Percentiles rank a stretch among this genome's conserved stretches.
Evolutionary conservation across 2,888 invertebrate genomes (phyloP).

Genomic region (Polylopha cassiicola): DNA sequence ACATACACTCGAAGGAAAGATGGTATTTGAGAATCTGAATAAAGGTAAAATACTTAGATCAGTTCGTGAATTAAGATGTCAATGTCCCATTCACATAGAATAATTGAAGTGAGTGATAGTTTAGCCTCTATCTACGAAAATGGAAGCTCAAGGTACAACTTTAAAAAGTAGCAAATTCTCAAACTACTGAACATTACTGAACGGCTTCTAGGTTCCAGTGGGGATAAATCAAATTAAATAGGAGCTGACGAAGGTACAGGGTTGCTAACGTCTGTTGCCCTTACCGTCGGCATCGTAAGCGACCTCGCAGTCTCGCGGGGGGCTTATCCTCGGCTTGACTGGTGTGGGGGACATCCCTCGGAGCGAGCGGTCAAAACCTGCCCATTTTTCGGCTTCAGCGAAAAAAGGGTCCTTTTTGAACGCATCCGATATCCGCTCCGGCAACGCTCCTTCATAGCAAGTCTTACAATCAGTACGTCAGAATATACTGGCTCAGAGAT

Average conservation of each 20-base stretch:
- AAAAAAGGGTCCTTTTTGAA: constrained; percentile 73
- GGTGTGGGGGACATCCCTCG: constrained; percentile 82
- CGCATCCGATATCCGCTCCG: constrained; percentile 66
- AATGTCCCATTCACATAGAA: constrained; percentile 49
- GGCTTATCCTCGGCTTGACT: constrained; percentile 83
- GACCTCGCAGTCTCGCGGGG: constrained; percentile 82
- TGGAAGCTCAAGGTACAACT: constrained; percentile 12
- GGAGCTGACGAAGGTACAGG: constrained; percentile 65
- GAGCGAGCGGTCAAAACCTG: constrained; percentile 77
- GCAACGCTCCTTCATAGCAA: constrained; percentile 71
- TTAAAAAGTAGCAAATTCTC: constrained; percentile 5
- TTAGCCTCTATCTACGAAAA: constrained; percentile 16
- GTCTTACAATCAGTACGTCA: constrained; percentile 62
- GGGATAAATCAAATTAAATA: constrained; percentile 27
- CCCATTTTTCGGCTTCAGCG: constrained; percentile 73
- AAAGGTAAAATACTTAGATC: constrained; percentile 33
- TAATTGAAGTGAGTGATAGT: constrained; percentile 11
- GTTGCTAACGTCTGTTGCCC: constrained; percentile 62
- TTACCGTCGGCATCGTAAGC: constrained; percentile 87
- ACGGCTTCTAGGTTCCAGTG: not conserved
- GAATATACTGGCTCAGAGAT: constrained; percentile 20
- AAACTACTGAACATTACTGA: constrained; percentile 8
- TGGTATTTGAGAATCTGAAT: constrained; percentile 28
- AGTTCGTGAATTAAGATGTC: constrained; percentile 56
- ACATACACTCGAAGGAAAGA: constrained; percentile 55